Conservation (phyloP, 2,888 invertebrate genomes). For the Bembecia ichneumoniformis region DNA sequence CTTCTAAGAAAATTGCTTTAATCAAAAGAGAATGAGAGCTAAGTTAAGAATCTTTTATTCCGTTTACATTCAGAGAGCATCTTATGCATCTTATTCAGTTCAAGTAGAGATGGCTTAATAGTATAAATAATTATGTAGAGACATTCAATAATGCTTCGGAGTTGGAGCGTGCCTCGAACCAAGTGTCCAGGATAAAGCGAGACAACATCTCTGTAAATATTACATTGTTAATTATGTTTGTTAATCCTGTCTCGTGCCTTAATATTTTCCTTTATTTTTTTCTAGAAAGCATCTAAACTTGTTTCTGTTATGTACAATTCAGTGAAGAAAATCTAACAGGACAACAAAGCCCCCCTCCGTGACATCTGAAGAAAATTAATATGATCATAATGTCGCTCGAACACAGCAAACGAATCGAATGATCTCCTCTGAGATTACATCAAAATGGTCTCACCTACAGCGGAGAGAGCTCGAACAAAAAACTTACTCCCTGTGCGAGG, state of each 20-base stretch:
- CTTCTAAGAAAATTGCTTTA: not conserved
- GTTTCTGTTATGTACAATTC: not conserved
- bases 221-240: not conserved
- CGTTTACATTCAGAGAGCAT: too few relatives aligned
- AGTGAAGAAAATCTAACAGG: not conserved
- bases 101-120: too few relatives aligned
- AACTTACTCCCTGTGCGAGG: conserved; percentile 47
- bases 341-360: not conserved
- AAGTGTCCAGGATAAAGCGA: not conserved
- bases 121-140: too few relatives aligned
- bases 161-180: not conserved
- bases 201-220: not conserved
- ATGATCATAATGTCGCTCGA: conserved; percentile 10
- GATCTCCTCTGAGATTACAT: conserved; percentile 55
- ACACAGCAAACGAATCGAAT: conserved; percentile 45
- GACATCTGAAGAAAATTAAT: not conserved
- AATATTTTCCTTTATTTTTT: not conserved
- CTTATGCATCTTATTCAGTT: too few relatives aligned
- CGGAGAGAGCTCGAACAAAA: conserved; percentile 56
- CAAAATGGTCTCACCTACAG: conserved; percentile 64
- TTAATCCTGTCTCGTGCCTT: not conserved
- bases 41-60: too few relatives aligned
- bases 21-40: not conserved
- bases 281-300: not conserved
- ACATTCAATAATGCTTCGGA: too few relatives aligned